Conservation (phyloP, 2,888 invertebrate species). For the Dynastes hyllus region DNA sequence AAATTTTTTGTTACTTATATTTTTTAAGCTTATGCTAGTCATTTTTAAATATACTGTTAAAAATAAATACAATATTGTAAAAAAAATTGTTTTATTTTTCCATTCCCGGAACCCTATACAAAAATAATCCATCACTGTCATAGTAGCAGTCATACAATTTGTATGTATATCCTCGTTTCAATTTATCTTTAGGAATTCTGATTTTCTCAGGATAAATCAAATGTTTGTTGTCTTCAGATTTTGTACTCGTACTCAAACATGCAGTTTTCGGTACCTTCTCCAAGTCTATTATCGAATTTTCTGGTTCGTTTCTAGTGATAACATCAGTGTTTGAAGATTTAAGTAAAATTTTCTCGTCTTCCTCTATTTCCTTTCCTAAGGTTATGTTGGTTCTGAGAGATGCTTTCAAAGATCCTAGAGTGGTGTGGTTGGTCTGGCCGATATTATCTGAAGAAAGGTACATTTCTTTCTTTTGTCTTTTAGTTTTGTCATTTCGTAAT, state of each 20-base stretch:
- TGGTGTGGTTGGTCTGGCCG: constrained; percentile 24
- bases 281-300: constrained; percentile 60
- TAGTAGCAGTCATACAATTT: constrained; percentile 87
- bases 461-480: neutral
- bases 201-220: constrained; percentile 77
- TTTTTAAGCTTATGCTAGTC: constrained; percentile 65
- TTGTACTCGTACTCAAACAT: constrained; percentile 52
- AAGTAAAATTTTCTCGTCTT: constrained; percentile 55
- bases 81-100: constrained; percentile 58
- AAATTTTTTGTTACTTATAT: constrained; percentile 56
- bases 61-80: constrained; percentile 52
- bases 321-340: constrained; percentile 60
- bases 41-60: constrained; percentile 62
- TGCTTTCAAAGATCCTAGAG: constrained; percentile 19
- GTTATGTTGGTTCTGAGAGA: constrained; percentile 14
- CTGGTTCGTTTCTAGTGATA: constrained; percentile 62
- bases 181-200: constrained; percentile 79
- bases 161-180: constrained; percentile 79
- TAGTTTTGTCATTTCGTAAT: neutral
- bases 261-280: constrained; percentile 48
- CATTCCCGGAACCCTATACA: constrained; percentile 86
- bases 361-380: constrained; percentile 40
- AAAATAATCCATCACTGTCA: constrained; percentile 85
- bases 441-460: neutral
- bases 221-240: constrained; percentile 59